Evolutionary conservation across 53 echinoderm and acorn worm species (phyloP), one percentile per base, ranked within the genome.

Genomic region (Hippasteria phrygiana): DNA sequence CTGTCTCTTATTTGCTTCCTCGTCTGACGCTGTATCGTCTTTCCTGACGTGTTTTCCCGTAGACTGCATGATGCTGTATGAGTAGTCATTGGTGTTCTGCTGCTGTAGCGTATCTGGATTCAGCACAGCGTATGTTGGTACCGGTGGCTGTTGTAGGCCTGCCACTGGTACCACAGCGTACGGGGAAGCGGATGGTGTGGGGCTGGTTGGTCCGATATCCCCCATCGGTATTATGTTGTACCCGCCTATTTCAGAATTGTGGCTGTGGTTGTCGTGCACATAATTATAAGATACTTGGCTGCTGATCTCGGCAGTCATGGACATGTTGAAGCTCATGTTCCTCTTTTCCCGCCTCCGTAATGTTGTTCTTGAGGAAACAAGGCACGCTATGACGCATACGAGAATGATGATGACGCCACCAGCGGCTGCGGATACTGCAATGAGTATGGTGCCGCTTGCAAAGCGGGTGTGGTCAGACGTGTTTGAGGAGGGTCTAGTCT

Each of bases 371-470:
- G 80, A 62, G 13, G 18, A 28, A 9, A 62, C 62, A 80, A 80
- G 63, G 42, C 80, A 63, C 34, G 13, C 80, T 20, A 80, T 18
- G 43, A 80, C 22, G 29, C 36, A 6, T 11, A 80, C 62, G 4
- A 80, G 64, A 63, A 80, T 11, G 80, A 80, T 43, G 14, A 80
- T 43, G 32, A 5, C 8, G 11, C 41, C 73, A 24, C 73, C 11
- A 28, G 55, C n/a, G 12, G 2, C 41, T 16, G 80, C 63, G n/a
- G 63, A 7, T 0, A 62, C 63, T 12, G 42, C 43, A 28, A 80
- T 80, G 62, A 63, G 0, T 5, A 17, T 42, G 22, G 43, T 41
- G 42, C 59, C 43, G 45, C 26, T 2, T 14, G 74, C 28, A 12
- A 74, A 74, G 16, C n/a, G 43, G 31, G 47, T 42, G 74, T 43